These are phyloP conservation scores for Brachynemurus nebulosus DNA, from an alignment of 2,888 invertebrate species.

Conservation along the genomic window DNA sequence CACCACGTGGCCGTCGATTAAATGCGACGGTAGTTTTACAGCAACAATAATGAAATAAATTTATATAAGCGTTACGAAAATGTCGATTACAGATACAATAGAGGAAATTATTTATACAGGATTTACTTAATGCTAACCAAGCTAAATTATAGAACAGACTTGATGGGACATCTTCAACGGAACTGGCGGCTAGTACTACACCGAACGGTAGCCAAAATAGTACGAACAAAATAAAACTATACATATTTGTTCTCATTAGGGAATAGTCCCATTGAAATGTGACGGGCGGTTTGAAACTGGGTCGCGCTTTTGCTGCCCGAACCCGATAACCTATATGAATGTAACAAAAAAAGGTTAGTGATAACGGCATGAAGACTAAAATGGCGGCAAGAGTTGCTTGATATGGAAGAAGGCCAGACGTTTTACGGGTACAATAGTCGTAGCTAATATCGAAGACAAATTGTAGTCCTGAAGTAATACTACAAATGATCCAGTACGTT, in stretches of 20 bases:
- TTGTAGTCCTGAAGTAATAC: constrained; percentile 43
- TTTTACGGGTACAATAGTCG: constrained; percentile 47
- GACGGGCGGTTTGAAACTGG: constrained; percentile 47
- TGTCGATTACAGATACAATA: constrained; percentile 50
- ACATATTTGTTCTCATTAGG: constrained; percentile 47
- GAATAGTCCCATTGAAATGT: constrained; percentile 48
- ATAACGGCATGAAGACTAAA: constrained; percentile 43
- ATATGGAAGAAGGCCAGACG: constrained; percentile 5
- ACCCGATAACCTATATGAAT: constrained; percentile 36
- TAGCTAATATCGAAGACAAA: constrained; percentile 46
- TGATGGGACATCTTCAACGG: constrained; percentile 29
- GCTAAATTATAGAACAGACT: constrained; percentile 49
- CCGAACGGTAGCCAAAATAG: constrained; percentile 56
- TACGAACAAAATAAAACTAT: constrained; percentile 46
- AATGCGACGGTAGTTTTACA: constrained; percentile 62
- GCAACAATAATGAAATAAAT: constrained; percentile 65
- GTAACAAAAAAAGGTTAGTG: constrained; percentile 41
- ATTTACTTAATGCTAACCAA: constrained; percentile 56
- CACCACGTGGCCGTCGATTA: constrained; percentile 29
- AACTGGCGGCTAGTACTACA: constrained; percentile 39
- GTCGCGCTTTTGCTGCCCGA: constrained; percentile 35
- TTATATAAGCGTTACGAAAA: constrained; percentile 56
- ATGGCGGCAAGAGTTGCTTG: constrained; percentile 36
- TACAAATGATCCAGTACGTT: constrained; percentile 41
- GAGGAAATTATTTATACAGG: constrained; percentile 49